Conservation (phyloP, 2,113 vertebrate species). For the Cheilinus undulatus region DNA sequence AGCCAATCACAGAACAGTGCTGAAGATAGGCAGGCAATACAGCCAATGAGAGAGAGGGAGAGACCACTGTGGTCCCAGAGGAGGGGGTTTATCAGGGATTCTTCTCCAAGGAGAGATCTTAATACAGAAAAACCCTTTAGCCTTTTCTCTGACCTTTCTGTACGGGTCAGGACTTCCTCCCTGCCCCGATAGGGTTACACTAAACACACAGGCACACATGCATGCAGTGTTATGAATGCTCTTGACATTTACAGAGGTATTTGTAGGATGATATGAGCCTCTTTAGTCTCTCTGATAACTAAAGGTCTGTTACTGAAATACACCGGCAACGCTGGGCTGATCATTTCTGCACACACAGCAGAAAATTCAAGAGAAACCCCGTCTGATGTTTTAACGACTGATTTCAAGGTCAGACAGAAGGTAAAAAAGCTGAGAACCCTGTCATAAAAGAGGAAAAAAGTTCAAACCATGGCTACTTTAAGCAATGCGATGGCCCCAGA, state of each 20-base stretch:
- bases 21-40: neutral
- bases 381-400: too few species aligned
- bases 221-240: neutral
- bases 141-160: slow-evolving; percentile 50
- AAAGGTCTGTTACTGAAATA: neutral
- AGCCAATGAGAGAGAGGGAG: slow-evolving; percentile 13
- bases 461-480: too few species aligned
- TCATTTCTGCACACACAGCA: too few species aligned
- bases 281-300: slow-evolving; percentile 7
- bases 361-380: too few species aligned
- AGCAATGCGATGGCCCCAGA: too few species aligned
- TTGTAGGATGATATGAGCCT: slow-evolving; percentile 5
- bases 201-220: slow-evolving; percentile 4
- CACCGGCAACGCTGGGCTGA: too few species aligned
- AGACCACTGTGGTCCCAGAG: slow-evolving; percentile 16
- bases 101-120: slow-evolving; percentile 32
- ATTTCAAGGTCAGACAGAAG: too few species aligned
- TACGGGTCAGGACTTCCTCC: slow-evolving; percentile 36
- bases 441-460: too few species aligned
- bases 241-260: slow-evolving; percentile 51
- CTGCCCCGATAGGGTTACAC: slow-evolving; percentile 8
- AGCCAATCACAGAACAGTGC: slow-evolving; percentile 39
- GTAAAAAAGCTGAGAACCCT: too few species aligned
- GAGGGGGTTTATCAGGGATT: neutral
- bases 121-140: slow-evolving; percentile 35